These are phyloP conservation scores for Pterois miles DNA, from an alignment of 2,797 vertebrate genomes.

Conservation along the genomic window DNA sequence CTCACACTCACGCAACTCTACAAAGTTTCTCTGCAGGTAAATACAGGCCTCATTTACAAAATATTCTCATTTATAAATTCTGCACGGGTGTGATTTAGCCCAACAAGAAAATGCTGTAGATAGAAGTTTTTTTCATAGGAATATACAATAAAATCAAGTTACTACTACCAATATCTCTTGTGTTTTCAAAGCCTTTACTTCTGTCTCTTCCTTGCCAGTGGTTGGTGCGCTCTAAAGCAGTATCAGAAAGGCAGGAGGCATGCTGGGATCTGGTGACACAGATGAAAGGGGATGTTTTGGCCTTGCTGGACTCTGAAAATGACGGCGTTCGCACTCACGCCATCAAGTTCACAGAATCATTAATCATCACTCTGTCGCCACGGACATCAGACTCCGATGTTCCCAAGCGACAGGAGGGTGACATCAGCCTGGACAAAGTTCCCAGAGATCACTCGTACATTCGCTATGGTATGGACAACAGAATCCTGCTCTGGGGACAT, in stretches of 20 bases:
- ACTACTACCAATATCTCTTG: not conserved
- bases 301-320: conserved; percentile 92
- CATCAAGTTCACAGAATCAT: conserved; percentile 95
- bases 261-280: conserved; percentile 95
- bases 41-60: not conserved
- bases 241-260: conserved; percentile 92
- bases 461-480: conserved; percentile 84
- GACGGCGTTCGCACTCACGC: conserved; percentile 95
- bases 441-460: conserved; percentile 92
- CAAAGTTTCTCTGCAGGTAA: conserved; percentile 92
- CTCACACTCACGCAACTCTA: conserved; percentile 96
- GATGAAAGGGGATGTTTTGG: conserved; percentile 92
- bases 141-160: not conserved
- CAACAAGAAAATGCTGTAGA: not conserved
- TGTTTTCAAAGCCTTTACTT: not conserved
- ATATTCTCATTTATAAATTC: not conserved
- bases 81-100: not conserved
- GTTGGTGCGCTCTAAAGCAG: conserved; percentile 88
- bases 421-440: conserved; percentile 93
- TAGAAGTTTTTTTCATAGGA: not conserved
- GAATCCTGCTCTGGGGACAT: not conserved
- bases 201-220: conserved; percentile 80
- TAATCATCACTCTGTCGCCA: conserved; percentile 92
- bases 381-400: conserved; percentile 90
- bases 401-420: conserved; percentile 90